A percentile compares a stretch with the other conserved stretches of the same genome.
phyloP scores from a whole-genome alignment of 2,888 invertebrate genomes.

The Erannis defoliaria region DNA sequence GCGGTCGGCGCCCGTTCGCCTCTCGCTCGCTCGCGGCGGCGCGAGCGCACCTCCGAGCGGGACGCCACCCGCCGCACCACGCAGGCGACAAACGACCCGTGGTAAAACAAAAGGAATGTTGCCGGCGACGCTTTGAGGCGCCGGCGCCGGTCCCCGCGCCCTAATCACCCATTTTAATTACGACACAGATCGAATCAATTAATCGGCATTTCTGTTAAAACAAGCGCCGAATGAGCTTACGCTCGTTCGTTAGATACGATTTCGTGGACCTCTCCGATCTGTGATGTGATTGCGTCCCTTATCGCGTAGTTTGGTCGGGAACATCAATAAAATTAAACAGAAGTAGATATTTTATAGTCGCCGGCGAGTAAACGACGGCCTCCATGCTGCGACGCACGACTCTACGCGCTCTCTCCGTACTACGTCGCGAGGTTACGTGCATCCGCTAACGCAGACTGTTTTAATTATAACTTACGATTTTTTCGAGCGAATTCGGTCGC shows the following conservation, averaged over 20 bases:
- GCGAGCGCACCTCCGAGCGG: constrained; percentile 44
- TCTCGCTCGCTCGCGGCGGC: constrained; percentile 64
- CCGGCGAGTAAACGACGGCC: constrained; percentile 11
- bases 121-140: constrained; percentile 86
- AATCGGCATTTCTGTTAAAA: constrained; percentile 86
- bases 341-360: constrained; percentile 33
- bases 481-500: constrained; percentile 83
- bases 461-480: constrained; percentile 85
- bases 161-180: constrained; percentile 87
- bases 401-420: background rate
- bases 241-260: constrained; percentile 68
- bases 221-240: constrained; percentile 77
- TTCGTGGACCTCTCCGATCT: constrained; percentile 64
- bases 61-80: constrained; percentile 64
- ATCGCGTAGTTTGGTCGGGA: constrained; percentile 64
- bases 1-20: constrained; percentile 82
- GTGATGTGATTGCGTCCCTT: constrained; percentile 68
- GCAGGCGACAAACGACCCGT: constrained; percentile 86
- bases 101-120: constrained; percentile 87
- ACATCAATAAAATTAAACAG: constrained; percentile 51
- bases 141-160: constrained; percentile 84
- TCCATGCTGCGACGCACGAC: constrained; percentile 15
- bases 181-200: constrained; percentile 87
- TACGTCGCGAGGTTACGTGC: constrained; percentile 21
- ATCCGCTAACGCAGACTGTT: constrained; percentile 65